Conservation (phyloP, 2,888 invertebrate genomes). For the Zelleria hepariella region DNA sequence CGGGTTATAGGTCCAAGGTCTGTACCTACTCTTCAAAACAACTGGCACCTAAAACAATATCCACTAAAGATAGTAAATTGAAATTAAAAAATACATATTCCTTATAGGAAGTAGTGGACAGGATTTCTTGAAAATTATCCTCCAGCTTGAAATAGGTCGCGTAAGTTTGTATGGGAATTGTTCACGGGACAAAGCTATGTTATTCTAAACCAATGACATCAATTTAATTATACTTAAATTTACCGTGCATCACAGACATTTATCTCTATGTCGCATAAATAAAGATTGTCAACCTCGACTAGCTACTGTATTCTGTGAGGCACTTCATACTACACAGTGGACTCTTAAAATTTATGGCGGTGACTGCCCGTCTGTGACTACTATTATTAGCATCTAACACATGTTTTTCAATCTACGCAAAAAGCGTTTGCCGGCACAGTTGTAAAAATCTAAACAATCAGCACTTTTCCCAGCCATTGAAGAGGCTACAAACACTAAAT, state of each 20-base stretch:
- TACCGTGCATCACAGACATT: background rate
- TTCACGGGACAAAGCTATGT: too few relatives aligned
- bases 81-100: too few relatives aligned
- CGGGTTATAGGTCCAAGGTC: too few relatives aligned
- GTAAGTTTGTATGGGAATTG: too few relatives aligned
- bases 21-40: too few relatives aligned
- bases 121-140: too few relatives aligned
- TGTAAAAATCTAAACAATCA: background rate
- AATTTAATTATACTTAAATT: too few relatives aligned
- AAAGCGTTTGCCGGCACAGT: background rate
- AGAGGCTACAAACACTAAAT: background rate
- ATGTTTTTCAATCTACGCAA: background rate
- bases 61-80: too few relatives aligned
- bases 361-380: background rate
- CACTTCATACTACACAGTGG: background rate
- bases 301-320: background rate
- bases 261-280: background rate
- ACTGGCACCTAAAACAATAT: too few relatives aligned
- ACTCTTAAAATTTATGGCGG: background rate
- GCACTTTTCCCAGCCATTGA: background rate
- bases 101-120: too few relatives aligned
- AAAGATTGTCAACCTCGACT: background rate
- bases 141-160: too few relatives aligned
- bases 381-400: background rate
- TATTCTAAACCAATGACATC: too few relatives aligned